Percentiles rank a stretch among this genome's conserved stretches.
Conservation (phyloP, 1,140 invertebrate species). For the Drosophila athabasca region DNA sequence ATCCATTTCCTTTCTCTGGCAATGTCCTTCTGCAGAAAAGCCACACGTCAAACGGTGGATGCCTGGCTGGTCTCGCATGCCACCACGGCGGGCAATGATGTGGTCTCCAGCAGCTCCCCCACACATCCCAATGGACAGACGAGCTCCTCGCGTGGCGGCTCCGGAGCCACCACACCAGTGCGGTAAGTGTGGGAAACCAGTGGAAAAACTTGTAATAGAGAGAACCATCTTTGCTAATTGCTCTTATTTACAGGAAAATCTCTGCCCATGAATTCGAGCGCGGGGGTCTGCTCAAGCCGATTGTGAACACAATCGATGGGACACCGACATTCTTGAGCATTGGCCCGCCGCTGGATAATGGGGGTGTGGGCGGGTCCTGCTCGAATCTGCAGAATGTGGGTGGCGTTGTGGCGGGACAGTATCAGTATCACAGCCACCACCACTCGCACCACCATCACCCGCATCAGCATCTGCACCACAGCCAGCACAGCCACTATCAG, state of each 20-base stretch:
- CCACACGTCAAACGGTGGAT: conserved; percentile 94
- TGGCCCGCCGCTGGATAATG: conserved; percentile 81
- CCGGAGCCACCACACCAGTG: conserved; percentile 94
- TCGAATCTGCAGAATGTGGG: conserved; percentile 61
- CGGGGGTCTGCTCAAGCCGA: conserved; percentile 94
- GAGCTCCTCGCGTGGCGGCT: conserved; percentile 86
- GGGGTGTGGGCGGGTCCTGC: conserved; percentile 57
- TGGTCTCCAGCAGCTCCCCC: conserved; percentile 86
- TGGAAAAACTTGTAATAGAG: neutral
- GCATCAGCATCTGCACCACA: conserved; percentile 42
- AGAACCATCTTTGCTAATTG: too few relatives aligned
- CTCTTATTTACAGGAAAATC: conserved; percentile 88
- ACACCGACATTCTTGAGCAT: conserved; percentile 93
- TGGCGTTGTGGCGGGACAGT: conserved; percentile 54
- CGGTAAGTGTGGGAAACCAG: conserved; percentile 83
- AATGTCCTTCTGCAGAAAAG: conserved; percentile 88
- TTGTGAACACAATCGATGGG: conserved; percentile 95
- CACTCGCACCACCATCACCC: conserved; percentile 48
- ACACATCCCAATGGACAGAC: conserved; percentile 84
- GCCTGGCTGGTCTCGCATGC: conserved; percentile 95
- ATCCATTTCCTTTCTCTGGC: neutral
- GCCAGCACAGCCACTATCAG: conserved; percentile 69
- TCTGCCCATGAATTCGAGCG: conserved; percentile 97
- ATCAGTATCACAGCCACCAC: conserved; percentile 68
- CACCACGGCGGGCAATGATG: conserved; percentile 86